Conservation (phyloP, 2,113 vertebrate genomes). For the Raphicerus campestris region DNA sequence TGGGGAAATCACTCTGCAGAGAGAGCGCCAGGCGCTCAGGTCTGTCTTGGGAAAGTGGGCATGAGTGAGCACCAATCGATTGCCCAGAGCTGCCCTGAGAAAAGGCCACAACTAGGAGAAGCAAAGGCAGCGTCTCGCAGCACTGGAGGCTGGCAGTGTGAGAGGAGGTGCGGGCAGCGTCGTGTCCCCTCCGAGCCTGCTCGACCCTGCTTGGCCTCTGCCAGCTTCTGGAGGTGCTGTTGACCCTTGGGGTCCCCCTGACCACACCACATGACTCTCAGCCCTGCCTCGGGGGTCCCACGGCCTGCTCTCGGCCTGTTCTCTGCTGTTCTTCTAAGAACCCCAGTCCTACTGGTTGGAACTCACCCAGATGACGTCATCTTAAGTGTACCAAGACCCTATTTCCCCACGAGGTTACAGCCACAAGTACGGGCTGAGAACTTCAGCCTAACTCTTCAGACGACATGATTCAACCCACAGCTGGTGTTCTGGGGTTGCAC, state of each 20-base stretch:
- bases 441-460: not conserved
- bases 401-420: not conserved
- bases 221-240: not conserved
- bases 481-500: too few species aligned
- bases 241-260: fast-evolving
- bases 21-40: not conserved
- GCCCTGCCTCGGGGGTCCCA: too few species aligned
- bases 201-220: not conserved
- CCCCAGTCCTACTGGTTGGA: not conserved
- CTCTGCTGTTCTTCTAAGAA: not conserved
- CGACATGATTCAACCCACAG: fast-evolving
- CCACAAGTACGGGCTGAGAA: not conserved
- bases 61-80: fast-evolving
- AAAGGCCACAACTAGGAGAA: fast-evolving
- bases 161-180: not conserved
- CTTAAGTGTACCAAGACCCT: not conserved
- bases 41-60: not conserved
- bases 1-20: fast-evolving
- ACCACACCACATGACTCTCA: fast-evolving
- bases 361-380: not conserved
- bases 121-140: fast-evolving
- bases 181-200: fast-evolving
- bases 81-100: too few species aligned
- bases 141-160: not conserved
- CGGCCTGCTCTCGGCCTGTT: not conserved